These are phyloP conservation scores for Helicolenus hilgendorfi DNA, from an alignment of 2,797 vertebrate genomes.

Conservation along the genomic window DNA sequence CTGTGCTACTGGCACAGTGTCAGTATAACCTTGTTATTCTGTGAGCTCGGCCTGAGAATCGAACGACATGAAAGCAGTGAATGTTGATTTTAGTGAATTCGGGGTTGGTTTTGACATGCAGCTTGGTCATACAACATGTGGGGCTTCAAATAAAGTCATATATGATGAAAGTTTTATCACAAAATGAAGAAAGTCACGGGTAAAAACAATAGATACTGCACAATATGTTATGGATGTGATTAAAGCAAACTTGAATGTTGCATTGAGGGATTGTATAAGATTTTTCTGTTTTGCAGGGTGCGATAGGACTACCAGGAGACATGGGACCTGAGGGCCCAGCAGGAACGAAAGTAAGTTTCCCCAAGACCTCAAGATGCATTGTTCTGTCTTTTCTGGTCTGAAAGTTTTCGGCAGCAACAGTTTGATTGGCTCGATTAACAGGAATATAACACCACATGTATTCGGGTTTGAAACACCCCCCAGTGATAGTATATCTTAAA, in stretches of 20 bases:
- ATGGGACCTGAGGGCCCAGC: conserved; percentile 90
- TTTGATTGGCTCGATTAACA: not conserved
- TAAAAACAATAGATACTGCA: not conserved
- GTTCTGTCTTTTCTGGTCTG: not conserved
- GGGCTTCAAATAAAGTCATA: not conserved
- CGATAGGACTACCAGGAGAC: conserved; percentile 90
- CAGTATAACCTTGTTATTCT: conserved; percentile 68
- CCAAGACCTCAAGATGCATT: not conserved
- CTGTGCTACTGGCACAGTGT: conserved; percentile 71
- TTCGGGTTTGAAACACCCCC: not conserved
- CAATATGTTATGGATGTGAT: not conserved
- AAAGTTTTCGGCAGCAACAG: not conserved
- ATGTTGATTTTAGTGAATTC: conserved; percentile 42
- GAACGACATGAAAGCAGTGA: conserved; percentile 57
- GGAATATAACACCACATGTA: not conserved
- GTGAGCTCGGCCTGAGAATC: conserved; percentile 62
- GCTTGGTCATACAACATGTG: not conserved
- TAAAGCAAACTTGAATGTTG: not conserved
- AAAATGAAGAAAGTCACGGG: not conserved
- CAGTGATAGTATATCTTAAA: too few relatives aligned
- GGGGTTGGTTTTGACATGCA: conserved; percentile 14
- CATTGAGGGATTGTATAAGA: not conserved
- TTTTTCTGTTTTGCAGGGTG: conserved; percentile 86
- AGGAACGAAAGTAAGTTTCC: conserved; percentile 92
- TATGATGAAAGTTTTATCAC: not conserved